A percentile compares a stretch with the other conserved stretches of the same genome.
Evolutionary conservation across 1,140 invertebrate genomes (phyloP).

Genomic region (Drosophila sp.): DNA sequence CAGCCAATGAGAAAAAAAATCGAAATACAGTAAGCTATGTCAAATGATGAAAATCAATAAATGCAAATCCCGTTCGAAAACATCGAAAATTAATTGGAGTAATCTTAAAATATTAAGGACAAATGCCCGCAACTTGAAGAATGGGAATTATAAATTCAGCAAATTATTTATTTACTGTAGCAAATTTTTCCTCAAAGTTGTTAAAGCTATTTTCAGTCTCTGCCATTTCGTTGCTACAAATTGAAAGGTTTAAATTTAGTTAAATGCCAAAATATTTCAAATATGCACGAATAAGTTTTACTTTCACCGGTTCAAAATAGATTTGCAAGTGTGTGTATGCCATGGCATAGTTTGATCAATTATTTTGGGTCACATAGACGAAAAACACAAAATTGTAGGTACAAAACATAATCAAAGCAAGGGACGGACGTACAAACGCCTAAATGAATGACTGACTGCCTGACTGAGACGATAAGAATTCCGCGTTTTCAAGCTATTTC

Average conservation of each 20-base stretch:
- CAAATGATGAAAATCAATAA: slow-evolving; percentile 31
- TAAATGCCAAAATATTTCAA: slow-evolving; percentile 72
- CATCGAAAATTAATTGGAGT: too few relatives aligned
- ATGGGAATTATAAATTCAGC: neutral
- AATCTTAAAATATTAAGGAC: too few relatives aligned
- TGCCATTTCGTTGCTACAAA: slow-evolving; percentile 64
- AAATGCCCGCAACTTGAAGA: too few relatives aligned
- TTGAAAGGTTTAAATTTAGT: slow-evolving; percentile 74
- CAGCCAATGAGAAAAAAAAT: slow-evolving; percentile 49
- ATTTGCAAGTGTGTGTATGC: slow-evolving; percentile 10
- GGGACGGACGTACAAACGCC: neutral
- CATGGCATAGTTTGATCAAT: slow-evolving; percentile 68
- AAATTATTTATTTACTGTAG: slow-evolving; percentile 5
- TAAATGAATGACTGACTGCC: slow-evolving; percentile 3
- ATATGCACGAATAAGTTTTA: slow-evolving; percentile 58
- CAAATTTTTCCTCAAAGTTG: slow-evolving; percentile 7
- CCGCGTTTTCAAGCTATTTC: slow-evolving; percentile 34
- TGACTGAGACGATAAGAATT: slow-evolving; percentile 32
- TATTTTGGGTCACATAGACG: slow-evolving; percentile 35
- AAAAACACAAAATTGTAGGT: neutral
- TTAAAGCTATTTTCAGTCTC: slow-evolving; percentile 44
- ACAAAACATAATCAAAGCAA: slow-evolving; percentile 54
- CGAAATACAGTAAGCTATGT: slow-evolving; percentile 33
- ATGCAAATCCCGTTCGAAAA: neutral
- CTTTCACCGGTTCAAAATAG: slow-evolving; percentile 17